Base-by-base conservation (phyloP, 2,888 invertebrate genomes). In the Lymantria dispar region DNA sequence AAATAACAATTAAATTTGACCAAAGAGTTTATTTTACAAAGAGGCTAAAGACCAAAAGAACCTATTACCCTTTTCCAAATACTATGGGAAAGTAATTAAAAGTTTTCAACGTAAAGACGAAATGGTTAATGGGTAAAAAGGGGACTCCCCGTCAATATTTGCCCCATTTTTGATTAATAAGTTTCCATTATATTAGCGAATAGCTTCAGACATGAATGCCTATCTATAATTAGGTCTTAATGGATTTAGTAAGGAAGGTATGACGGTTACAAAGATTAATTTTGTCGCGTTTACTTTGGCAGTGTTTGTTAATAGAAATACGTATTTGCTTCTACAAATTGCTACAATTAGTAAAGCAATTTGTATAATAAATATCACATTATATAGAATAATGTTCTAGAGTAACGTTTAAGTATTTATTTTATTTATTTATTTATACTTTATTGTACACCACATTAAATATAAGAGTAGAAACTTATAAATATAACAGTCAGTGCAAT, bases 51-150 rank as follows among this genome's bases (percentile, higher is more conserved):
- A 67, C 58, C 60, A 62, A 70, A 68, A 72, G 70, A 64, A 68
- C 67, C 70, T 68, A 77, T 77, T 72, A 71, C 75, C 70, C 66
- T 70, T 69, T 68, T 74, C 71, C 68, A 74, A 76, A 75, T 75
- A 70, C 71, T 71, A 74, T 79, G 74, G 74, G 66, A 74, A 76
- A 74, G 76, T 76, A 78, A 83, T 83, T 83, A 80, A 83, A 83
- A 83, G 70, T 83, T 83, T n/a, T 56, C 52, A 64, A 67, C 70
- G 61, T 64, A 67, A 40, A 69, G 64, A 69, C 53, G 54, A 58
- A 57, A 48, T 58, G 57, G 54, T 59, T 54, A 54, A 54, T 53
- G 52, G 71, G 67, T 68, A 74, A 73, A 70, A 71, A 64, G 64
- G 58, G 58, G 59, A 43, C 11, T 43, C 40, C 60, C 63, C 70